These are phyloP conservation scores for Eptatretus atami DNA, from an alignment of 2,797 vertebrate genomes.

Conservation along the genomic window DNA sequence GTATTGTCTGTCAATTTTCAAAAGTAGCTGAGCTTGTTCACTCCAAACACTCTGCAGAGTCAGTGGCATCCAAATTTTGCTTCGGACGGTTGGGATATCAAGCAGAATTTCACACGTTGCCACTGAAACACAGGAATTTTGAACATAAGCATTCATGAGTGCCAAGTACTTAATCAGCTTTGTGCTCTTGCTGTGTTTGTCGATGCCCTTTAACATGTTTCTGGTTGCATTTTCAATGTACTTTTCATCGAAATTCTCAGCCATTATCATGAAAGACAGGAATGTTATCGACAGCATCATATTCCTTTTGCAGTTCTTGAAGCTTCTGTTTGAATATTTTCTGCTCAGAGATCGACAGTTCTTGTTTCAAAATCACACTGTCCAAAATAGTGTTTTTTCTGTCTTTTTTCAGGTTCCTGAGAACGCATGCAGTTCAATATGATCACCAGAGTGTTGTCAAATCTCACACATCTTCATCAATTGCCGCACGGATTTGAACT, in stretches of 20 bases:
- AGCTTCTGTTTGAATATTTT: slow-evolving; percentile 26
- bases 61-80: slow-evolving; percentile 10
- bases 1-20: slow-evolving; percentile 14
- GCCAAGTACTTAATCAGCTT: slow-evolving; percentile 21
- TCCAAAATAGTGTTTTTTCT: slow-evolving; percentile 11
- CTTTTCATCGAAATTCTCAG: slow-evolving; percentile 18
- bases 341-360: slow-evolving; percentile 19
- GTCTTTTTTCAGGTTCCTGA: slow-evolving; percentile 18
- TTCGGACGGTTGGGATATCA: slow-evolving; percentile 13
- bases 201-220: slow-evolving; percentile 18
- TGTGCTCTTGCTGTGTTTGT: slow-evolving; percentile 14
- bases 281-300: slow-evolving; percentile 25
- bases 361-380: slow-evolving; percentile 17
- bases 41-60: slow-evolving; percentile 21
- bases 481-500: slow-evolving; percentile 14
- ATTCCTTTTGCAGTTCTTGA: slow-evolving; percentile 18
- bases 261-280: slow-evolving; percentile 43
- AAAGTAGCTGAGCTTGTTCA: slow-evolving; percentile 20
- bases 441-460: slow-evolving; percentile 18
- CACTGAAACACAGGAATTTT: slow-evolving; percentile 17
- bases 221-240: slow-evolving; percentile 19
- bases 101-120: slow-evolving; percentile 25
- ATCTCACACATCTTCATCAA: slow-evolving; percentile 12
- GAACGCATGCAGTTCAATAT: slow-evolving; percentile 31
- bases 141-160: slow-evolving; percentile 20